Evolutionary conservation across 2,888 invertebrate genomes (phyloP).

Genomic region (Patella caerulea): DNA sequence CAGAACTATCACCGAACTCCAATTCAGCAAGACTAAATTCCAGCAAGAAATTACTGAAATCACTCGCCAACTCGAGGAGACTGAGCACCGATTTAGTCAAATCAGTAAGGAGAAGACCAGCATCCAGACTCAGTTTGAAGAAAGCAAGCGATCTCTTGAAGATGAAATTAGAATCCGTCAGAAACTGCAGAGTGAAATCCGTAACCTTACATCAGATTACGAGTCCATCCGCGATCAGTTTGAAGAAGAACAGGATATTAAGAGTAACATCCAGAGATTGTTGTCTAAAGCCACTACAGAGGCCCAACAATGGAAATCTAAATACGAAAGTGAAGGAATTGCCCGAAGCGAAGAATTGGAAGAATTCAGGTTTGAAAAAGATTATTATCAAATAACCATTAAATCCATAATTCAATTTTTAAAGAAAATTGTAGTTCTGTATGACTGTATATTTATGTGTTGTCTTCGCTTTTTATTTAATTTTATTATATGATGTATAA

Average conservation of each 20-base stretch:
- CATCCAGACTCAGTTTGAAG: slow-evolving; percentile 95
- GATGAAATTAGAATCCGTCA: slow-evolving; percentile 81
- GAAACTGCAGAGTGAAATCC: slow-evolving; percentile 83
- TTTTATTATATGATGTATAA: too few relatives aligned
- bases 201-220: slow-evolving; percentile 98
- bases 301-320: slow-evolving; percentile 96
- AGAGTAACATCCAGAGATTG: slow-evolving; percentile 98
- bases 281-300: slow-evolving; percentile 99
- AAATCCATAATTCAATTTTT: background rate
- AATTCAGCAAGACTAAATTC: slow-evolving; percentile 88
- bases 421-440: background rate
- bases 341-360: slow-evolving; percentile 76
- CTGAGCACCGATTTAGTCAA: slow-evolving; percentile 95
- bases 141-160: slow-evolving; percentile 97
- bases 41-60: slow-evolving; percentile 98
- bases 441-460: background rate
- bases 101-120: slow-evolving; percentile 93
- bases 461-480: background rate
- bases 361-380: slow-evolving; percentile 66
- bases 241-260: slow-evolving; percentile 99
- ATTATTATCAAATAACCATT: background rate
- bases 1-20: slow-evolving; percentile 95
- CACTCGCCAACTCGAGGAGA: slow-evolving; percentile 96
- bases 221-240: slow-evolving; percentile 99
- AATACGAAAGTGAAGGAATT: slow-evolving; percentile 89